Conservation (phyloP, 1,140 invertebrate genomes). For the Zaprionus inermis region DNA sequence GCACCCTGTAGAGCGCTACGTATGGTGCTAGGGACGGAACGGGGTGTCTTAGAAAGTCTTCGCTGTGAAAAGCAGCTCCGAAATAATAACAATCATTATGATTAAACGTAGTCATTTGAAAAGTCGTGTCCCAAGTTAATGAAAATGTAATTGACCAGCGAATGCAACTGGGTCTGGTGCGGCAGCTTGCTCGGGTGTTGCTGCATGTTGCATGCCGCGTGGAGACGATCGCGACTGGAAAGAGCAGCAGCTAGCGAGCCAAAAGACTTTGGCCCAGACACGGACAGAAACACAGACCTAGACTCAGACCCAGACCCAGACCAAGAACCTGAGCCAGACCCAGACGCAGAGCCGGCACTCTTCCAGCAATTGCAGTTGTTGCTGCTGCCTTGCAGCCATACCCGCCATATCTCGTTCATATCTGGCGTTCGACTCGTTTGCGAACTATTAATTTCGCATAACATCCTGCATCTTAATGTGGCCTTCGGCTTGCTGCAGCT, state of each 20-base stretch:
- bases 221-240: slow-evolving; percentile 38
- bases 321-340: slow-evolving; percentile 17
- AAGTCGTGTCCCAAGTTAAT: slow-evolving; percentile 83
- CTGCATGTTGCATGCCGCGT: slow-evolving; percentile 43
- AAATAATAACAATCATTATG: slow-evolving; percentile 84
- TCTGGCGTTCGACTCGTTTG: slow-evolving; percentile 79
- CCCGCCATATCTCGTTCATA: slow-evolving; percentile 69
- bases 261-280: slow-evolving; percentile 15
- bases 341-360: slow-evolving; percentile 26
- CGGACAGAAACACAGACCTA: neutral
- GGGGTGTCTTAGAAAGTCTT: slow-evolving; percentile 51
- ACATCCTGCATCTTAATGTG: slow-evolving; percentile 75
- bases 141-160: slow-evolving; percentile 83
- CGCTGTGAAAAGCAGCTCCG: too few relatives aligned
- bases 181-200: slow-evolving; percentile 34
- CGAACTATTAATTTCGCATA: slow-evolving; percentile 79
- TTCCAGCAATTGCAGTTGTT: slow-evolving; percentile 16
- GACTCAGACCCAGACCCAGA: slow-evolving; percentile 25
- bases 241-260: slow-evolving; percentile 50
- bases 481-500: slow-evolving; percentile 61
- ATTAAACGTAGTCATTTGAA: slow-evolving; percentile 81
- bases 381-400: slow-evolving; percentile 47
- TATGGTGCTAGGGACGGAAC: slow-evolving; percentile 38
- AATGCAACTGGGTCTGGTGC: slow-evolving; percentile 51
- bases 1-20: slow-evolving; percentile 36